Conservation (phyloP, 2,888 invertebrate genomes). For the Pterostichus madidus region DNA sequence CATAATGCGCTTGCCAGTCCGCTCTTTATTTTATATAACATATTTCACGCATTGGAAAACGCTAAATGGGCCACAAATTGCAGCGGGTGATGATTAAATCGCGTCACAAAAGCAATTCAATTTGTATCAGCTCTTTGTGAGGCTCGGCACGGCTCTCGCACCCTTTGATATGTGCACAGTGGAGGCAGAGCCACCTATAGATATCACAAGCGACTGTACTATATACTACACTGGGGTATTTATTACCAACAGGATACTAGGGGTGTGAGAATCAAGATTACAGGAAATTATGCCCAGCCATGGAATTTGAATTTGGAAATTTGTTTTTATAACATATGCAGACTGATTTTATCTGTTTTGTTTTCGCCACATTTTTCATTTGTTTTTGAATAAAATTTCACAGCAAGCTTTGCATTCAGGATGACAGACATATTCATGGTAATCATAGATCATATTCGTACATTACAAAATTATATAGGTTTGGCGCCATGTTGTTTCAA, state of each 20-base stretch:
- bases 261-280: slow-evolving; percentile 26
- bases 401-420: too few species aligned
- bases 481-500: too few species aligned
- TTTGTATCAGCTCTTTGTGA: slow-evolving; percentile 64
- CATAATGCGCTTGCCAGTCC: background rate
- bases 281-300: slow-evolving; percentile 53
- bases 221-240: slow-evolving; percentile 35
- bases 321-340: background rate
- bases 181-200: slow-evolving; percentile 31
- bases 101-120: slow-evolving; percentile 66
- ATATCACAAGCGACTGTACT: background rate
- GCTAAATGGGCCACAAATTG: slow-evolving; percentile 63
- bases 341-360: too few species aligned
- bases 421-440: too few species aligned
- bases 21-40: slow-evolving; percentile 45
- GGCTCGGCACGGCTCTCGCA: slow-evolving; percentile 37
- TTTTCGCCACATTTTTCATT: too few species aligned
- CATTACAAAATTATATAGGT: too few species aligned
- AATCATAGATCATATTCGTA: too few species aligned
- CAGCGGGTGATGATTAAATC: slow-evolving; percentile 63
- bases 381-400: too few species aligned
- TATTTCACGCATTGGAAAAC: slow-evolving; percentile 63
- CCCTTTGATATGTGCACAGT: slow-evolving; percentile 57
- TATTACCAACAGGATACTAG: slow-evolving; percentile 51
- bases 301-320: slow-evolving; percentile 5